Conservation (phyloP, 1,140 invertebrate genomes). For the Cherax quadricarinatus region DNA sequence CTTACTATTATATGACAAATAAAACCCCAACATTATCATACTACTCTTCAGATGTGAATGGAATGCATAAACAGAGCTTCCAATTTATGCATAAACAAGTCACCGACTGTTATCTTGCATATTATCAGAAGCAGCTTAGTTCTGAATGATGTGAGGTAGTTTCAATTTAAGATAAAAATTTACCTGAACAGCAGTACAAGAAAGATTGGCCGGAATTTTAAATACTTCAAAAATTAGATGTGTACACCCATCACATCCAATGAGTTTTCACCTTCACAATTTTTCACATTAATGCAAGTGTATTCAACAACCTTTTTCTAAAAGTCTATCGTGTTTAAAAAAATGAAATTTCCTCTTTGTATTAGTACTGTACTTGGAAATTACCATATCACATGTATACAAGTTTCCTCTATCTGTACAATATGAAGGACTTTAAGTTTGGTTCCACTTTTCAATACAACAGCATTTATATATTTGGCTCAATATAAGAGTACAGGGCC, state of each 20-base stretch:
- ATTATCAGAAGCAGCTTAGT: constrained; percentile 4
- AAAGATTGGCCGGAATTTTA: constrained; percentile 2
- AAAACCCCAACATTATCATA: not conserved
- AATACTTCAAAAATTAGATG: not conserved
- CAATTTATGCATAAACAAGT: not conserved
- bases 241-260: not conserved
- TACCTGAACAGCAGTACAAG: constrained; percentile 19
- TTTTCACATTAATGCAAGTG: not conserved
- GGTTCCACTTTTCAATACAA: not conserved
- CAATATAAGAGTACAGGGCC: not conserved
- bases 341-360: not conserved
- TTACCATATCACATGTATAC: not conserved
- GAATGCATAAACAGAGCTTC: not conserved
- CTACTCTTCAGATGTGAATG: constrained; percentile 14
- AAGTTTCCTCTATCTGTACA: not conserved
- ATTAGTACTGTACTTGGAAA: not conserved
- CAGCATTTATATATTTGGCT: not conserved
- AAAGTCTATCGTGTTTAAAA: not conserved
- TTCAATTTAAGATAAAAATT: constrained; percentile 2
- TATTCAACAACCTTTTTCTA: not conserved
- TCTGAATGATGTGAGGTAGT: constrained; percentile 17
- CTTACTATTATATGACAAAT: not conserved
- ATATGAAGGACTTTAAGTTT: not conserved
- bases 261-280: not conserved
- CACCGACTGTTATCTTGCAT: constrained; percentile 3